These are phyloP conservation scores for Borostomias antarcticus DNA, from an alignment of 2,797 vertebrate genomes.

Conservation along the genomic window DNA sequence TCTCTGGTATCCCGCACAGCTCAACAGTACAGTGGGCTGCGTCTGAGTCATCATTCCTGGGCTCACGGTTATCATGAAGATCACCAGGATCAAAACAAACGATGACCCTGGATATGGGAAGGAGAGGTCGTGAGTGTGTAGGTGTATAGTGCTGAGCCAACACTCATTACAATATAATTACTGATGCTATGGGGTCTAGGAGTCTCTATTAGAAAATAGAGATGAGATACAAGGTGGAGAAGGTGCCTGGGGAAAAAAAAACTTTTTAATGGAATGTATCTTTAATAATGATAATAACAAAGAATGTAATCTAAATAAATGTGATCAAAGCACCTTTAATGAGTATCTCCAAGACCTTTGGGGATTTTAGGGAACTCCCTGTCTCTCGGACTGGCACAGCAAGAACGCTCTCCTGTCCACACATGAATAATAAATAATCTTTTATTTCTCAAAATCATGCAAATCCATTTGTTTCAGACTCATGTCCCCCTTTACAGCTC, in stretches of 20 bases:
- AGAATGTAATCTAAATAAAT: not conserved
- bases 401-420: slow-evolving; percentile 14
- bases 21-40: not conserved
- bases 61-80: not conserved
- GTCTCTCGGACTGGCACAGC: not conserved
- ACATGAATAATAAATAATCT: slow-evolving; percentile 62
- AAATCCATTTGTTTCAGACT: slow-evolving; percentile 65
- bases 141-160: too few species aligned
- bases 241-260: too few species aligned
- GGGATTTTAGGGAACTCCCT: not conserved
- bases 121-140: not conserved
- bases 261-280: too few species aligned
- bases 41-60: not conserved
- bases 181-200: too few species aligned
- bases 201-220: too few species aligned
- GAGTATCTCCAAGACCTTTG: not conserved
- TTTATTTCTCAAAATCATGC: slow-evolving; percentile 80
- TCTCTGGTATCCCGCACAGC: not conserved
- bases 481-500: slow-evolving; percentile 49
- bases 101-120: not conserved
- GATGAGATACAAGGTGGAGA: too few species aligned
- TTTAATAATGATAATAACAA: not conserved
- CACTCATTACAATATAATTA: too few species aligned
- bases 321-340: not conserved
- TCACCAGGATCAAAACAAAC: not conserved